A percentile compares a stretch with the other conserved stretches of the same genome.
These are phyloP conservation scores for Cistogaster globosa DNA, from an alignment of 2,888 invertebrate species.

Conservation along the genomic window DNA sequence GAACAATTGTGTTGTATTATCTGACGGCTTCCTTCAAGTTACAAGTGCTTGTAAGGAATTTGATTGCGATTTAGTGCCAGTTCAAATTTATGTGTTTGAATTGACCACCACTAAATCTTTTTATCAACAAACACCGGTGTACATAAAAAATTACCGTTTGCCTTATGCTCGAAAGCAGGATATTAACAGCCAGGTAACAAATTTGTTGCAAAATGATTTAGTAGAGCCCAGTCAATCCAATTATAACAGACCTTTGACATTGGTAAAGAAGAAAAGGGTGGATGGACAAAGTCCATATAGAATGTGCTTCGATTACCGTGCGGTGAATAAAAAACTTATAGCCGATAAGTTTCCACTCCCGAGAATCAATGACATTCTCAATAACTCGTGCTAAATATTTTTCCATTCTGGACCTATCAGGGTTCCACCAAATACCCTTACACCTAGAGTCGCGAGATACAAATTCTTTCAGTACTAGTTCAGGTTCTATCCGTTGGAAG, in stretches of 20 bases:
- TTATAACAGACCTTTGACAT: background rate
- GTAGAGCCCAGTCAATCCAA: background rate
- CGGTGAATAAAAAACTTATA: background rate
- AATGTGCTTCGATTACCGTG: background rate
- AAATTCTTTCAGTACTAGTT: too few relatives aligned
- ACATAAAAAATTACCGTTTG: conserved; percentile 20
- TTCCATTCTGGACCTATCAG: background rate
- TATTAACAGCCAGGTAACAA: too few relatives aligned
- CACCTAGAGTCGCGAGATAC: too few relatives aligned
- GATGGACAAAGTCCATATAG: background rate
- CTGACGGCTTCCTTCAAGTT: too few relatives aligned
- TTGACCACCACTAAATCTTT: too few relatives aligned
- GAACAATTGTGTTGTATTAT: too few relatives aligned
- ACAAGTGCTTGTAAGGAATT: too few relatives aligned
- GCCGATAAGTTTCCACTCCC: background rate
- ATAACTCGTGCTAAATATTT: conserved; percentile 6
- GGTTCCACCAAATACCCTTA: too few relatives aligned
- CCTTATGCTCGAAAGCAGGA: background rate
- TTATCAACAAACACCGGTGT: too few relatives aligned
- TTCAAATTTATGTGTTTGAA: too few relatives aligned
- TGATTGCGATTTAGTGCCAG: too few relatives aligned
- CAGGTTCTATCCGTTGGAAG: too few relatives aligned
- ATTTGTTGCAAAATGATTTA: background rate
- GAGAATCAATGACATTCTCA: background rate
- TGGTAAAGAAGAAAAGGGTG: background rate